These are phyloP conservation scores for Xiphorhynchus elegans DNA, from an alignment of 2,113 vertebrate genomes.

Conservation along the genomic window DNA sequence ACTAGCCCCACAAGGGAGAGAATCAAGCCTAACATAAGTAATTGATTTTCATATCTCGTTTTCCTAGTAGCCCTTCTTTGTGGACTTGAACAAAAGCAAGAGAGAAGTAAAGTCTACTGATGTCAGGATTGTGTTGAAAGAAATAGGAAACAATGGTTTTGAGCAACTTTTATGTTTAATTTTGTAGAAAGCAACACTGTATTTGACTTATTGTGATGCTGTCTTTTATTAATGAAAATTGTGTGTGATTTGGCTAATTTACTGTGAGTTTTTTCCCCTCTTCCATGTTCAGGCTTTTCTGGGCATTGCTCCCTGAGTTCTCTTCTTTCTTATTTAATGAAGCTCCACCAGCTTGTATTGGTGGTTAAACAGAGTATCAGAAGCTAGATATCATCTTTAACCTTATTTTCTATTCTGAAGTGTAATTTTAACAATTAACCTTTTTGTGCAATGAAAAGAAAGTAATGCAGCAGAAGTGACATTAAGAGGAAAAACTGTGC, in stretches of 20 bases:
- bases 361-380: background rate
- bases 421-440: slow-evolving; percentile 54
- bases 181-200: background rate
- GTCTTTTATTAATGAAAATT: background rate
- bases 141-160: background rate
- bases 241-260: background rate
- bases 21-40: background rate
- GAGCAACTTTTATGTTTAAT: background rate
- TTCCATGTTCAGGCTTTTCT: background rate
- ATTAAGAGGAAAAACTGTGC: background rate
- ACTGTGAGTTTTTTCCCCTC: background rate
- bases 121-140: background rate
- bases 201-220: background rate
- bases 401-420: background rate
- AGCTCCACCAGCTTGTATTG: background rate
- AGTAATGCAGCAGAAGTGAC: background rate
- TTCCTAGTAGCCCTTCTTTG: background rate
- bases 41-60: background rate
- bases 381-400: background rate
- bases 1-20: background rate
- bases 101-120: background rate
- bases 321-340: background rate
- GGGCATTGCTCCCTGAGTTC: background rate
- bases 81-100: background rate
- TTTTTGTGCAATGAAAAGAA: background rate